Base-by-base conservation (phyloP, 1,140 invertebrate species). In the Battus philenor region DNA sequence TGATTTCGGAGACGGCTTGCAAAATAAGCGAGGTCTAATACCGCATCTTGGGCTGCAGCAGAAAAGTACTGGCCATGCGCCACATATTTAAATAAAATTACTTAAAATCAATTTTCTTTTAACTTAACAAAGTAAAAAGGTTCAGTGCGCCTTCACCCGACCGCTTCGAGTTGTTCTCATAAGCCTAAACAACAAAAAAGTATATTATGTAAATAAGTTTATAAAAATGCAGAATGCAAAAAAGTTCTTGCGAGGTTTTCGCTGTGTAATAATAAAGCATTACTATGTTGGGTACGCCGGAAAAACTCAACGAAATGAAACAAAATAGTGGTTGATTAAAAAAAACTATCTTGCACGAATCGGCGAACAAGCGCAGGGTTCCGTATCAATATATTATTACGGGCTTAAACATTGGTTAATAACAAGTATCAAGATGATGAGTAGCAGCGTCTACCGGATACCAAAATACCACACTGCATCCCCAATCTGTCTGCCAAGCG, bases 171-270 rank as follows among this genome's bases (percentile, higher is more conserved):
- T 46, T 38, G 17, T 38, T 43, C 30, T 16, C 31, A 43, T 38
- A 10, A 29, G 39, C 31, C 20, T 41, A 39, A 57, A 55, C 47
- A 32, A 54, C 47, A 32, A 54, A 61, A 63, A 65, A 56, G 47
- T 44, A 24, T 50, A 51, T 59, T 62, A 70, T 70, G 63, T 57
- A 67, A 70, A 67, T 59, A 45, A 58, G 33, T 60, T 51, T 54
- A 67, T 64, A 64, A 59, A 67, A 67, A 67, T 67, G 60, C 60
- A 62, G 30, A 29, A n/a, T 26, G 47, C 45, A 59, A 64, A 64
- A 51, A 63, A 57, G 49, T 41, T 50, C 48, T 50, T 39, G 49
- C 30, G 27, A 27, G 24, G 31, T 52, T 53, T 58, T 53, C 50
- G 58, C 56, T 53, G 54, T 53, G 55, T 43, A 34, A 51, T 68